These are phyloP conservation scores for Vanessa atalanta DNA, from an alignment of 1,140 invertebrate species.

Conservation along the genomic window DNA sequence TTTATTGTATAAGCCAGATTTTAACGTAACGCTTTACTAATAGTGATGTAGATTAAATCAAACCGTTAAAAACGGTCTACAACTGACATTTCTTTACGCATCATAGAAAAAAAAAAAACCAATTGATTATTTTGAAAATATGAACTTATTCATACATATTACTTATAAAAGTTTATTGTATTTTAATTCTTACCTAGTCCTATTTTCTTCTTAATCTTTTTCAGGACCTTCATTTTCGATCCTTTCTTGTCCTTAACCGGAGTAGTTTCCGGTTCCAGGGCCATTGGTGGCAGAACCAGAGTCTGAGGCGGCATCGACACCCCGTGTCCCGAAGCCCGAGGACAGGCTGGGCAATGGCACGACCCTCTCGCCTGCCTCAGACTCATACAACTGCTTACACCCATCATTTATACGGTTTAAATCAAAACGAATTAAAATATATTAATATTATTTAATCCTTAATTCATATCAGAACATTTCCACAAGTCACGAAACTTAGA, in stretches of 20 bases:
- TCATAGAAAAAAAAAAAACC: too few relatives aligned
- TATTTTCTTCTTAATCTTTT: slow-evolving; percentile 80
- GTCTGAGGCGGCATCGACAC: slow-evolving; percentile 65
- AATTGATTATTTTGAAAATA: too few relatives aligned
- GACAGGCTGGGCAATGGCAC: slow-evolving; percentile 75
- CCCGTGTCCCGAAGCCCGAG: slow-evolving; percentile 66
- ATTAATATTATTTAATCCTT: slow-evolving; percentile 40
- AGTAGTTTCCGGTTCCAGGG: slow-evolving; percentile 68
- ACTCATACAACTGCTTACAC: slow-evolving; percentile 73
- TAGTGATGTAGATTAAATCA: too few relatives aligned
- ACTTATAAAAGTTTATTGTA: too few relatives aligned
- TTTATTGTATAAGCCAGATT: too few relatives aligned
- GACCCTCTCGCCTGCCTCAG: slow-evolving; percentile 67
- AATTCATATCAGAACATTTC: slow-evolving; percentile 52
- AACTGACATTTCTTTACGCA: too few relatives aligned
- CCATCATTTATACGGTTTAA: slow-evolving; percentile 68
- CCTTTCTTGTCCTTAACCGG: slow-evolving; percentile 75
- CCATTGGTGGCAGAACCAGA: slow-evolving; percentile 71
- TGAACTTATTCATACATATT: too few relatives aligned
- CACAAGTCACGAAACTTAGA: slow-evolving; percentile 21
- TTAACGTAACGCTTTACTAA: too few relatives aligned
- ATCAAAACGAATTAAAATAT: slow-evolving; percentile 14
- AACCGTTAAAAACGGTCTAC: too few relatives aligned
- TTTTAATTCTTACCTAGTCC: slow-evolving; percentile 66
- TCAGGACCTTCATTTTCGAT: slow-evolving; percentile 78